Conservation (phyloP, 2,888 invertebrate species). For the Strigamia crassipes region DNA sequence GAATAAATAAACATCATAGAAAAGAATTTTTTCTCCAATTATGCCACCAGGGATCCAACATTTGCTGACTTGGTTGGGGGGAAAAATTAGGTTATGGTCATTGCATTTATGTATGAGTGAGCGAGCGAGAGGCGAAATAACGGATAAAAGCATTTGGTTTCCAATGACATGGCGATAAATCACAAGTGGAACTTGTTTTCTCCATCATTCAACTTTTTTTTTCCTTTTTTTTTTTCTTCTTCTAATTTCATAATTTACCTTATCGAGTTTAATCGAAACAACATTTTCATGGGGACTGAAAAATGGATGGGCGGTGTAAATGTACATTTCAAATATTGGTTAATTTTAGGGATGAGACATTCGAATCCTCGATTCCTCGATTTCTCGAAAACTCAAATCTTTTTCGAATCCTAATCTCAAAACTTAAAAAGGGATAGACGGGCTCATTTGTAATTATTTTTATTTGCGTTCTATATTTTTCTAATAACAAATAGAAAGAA, state of each 20-base stretch:
- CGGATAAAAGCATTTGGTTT: slow-evolving; percentile 26
- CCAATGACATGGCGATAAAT: slow-evolving; percentile 8
- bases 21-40: not conserved
- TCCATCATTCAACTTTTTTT: not conserved
- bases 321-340: not conserved
- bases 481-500: too few relatives aligned
- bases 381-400: too few relatives aligned
- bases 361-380: too few relatives aligned
- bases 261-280: not conserved
- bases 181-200: not conserved
- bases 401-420: too few relatives aligned
- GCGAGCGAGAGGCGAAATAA: slow-evolving; percentile 6
- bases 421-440: too few relatives aligned
- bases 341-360: not conserved
- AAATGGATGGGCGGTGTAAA: not conserved
- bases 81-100: not conserved
- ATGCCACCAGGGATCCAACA: slow-evolving; percentile 18
- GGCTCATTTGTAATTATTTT: too few relatives aligned
- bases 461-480: too few relatives aligned
- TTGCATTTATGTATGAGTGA: slow-evolving; percentile 37
- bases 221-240: not conserved
- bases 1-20: too few relatives aligned
- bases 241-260: not conserved
- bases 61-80: slow-evolving; percentile 36
- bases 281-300: not conserved